Evolutionary conservation across 1,140 invertebrate species (phyloP).

Genomic region (Idris sp.): DNA sequence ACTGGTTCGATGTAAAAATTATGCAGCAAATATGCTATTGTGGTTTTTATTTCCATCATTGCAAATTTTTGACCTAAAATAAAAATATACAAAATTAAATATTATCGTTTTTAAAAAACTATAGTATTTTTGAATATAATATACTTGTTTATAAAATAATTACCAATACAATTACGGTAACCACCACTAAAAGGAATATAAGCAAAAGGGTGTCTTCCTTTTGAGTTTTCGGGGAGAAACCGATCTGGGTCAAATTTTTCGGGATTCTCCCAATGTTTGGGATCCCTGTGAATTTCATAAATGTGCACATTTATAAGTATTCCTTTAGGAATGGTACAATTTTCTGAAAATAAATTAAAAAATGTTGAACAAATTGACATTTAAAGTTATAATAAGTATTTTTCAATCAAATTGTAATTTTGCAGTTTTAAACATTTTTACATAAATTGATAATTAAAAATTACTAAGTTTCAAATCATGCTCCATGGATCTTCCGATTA

Average conservation of each 20-base stretch:
- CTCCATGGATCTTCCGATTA: no score
- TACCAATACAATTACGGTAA: conserved; percentile 82
- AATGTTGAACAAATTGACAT: no score
- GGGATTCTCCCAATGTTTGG: conserved; percentile 82
- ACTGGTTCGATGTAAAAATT: conserved; percentile 19
- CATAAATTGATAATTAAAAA: no score
- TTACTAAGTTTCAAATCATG: no score
- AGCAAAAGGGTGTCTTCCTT: conserved; percentile 74
- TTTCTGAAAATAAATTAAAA: conserved; percentile 42
- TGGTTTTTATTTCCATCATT: conserved; percentile 30
- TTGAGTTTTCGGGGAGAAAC: conserved; percentile 78
- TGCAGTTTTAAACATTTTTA: no score
- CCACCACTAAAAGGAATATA: conserved; percentile 78
- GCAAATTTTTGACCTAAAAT: conserved; percentile 39
- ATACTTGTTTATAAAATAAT: no score
- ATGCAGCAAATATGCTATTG: conserved; percentile 23
- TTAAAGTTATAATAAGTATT: conserved; percentile 2
- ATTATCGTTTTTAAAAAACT: no score
- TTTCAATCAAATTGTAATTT: conserved; percentile 4
- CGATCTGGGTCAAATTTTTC: conserved; percentile 79
- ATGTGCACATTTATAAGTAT: conserved; percentile 76
- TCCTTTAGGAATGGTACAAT: conserved; percentile 70
- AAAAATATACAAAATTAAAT: no score
- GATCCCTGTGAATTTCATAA: conserved; percentile 80
- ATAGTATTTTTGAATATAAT: no score